These are phyloP conservation scores for Zaprionus obscuricornis DNA, from an alignment of 2,888 invertebrate genomes.

Conservation along the genomic window DNA sequence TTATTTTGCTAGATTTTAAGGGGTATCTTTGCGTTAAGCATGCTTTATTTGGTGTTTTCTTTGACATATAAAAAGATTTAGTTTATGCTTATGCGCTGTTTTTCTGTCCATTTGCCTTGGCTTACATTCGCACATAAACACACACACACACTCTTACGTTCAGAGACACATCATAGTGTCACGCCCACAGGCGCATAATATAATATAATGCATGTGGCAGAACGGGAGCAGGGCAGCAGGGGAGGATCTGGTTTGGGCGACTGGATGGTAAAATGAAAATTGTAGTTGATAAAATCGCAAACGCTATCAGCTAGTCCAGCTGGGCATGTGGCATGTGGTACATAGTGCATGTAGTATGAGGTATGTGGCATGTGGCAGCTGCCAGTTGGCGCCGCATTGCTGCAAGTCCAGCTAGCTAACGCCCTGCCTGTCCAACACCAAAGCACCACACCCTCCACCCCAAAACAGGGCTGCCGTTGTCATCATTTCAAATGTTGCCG, in stretches of 20 bases:
- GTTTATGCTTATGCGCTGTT: conserved; percentile 53
- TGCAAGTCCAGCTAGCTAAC: not conserved
- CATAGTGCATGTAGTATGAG: not conserved
- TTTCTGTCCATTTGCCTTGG: conserved; percentile 70
- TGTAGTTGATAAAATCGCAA: conserved; percentile 76
- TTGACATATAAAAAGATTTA: conserved; percentile 59
- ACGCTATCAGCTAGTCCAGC: conserved; percentile 66
- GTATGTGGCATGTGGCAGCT: conserved; percentile 54
- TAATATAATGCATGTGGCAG: conserved; percentile 49
- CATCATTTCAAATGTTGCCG: conserved; percentile 73
- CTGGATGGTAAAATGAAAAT: conserved; percentile 77
- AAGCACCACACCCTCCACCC: not conserved
- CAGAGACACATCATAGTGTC: conserved; percentile 4
- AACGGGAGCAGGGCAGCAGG: not conserved
- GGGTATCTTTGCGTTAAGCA: no score
- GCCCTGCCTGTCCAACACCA: conserved; percentile 2
- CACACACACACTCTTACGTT: not conserved
- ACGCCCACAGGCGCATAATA: conserved; percentile 45
- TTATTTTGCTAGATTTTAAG: not conserved
- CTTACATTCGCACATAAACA: conserved; percentile 41
- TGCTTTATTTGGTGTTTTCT: conserved; percentile 38
- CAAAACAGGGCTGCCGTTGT: conserved; percentile 54
- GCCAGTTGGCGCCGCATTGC: conserved; percentile 62
- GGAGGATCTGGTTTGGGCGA: conserved; percentile 14
- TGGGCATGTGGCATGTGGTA: conserved; percentile 7